These are phyloP conservation scores for Pagetopsis macropterus DNA, from an alignment of 2,797 vertebrate species.

Conservation along the genomic window DNA sequence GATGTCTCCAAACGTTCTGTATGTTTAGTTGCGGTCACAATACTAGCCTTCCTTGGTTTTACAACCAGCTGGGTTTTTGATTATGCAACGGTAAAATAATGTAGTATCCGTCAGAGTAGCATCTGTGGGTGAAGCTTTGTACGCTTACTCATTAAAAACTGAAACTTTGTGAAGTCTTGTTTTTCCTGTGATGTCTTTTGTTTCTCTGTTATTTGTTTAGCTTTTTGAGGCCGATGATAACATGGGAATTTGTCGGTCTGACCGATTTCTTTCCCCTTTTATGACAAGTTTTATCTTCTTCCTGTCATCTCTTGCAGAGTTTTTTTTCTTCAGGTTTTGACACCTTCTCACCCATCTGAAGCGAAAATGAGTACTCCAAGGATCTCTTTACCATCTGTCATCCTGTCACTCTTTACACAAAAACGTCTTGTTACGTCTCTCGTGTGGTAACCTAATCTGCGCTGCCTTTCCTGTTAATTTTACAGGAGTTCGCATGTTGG, in stretches of 20 bases:
- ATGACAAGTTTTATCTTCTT: conserved; percentile 29
- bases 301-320: conserved; percentile 15
- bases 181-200: conserved; percentile 26
- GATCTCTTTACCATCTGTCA: conserved; percentile 33
- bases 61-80: conserved; percentile 45
- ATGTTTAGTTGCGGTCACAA: conserved; percentile 11
- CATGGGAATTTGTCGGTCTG: conserved; percentile 17
- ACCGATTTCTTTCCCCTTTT: conserved; percentile 30
- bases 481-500: conserved; percentile 96
- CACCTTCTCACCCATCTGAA: conserved; percentile 31
- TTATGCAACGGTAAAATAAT: conserved; percentile 33
- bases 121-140: conserved; percentile 16
- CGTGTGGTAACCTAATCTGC: conserved; percentile 18
- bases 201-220: background rate
- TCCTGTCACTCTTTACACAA: conserved; percentile 25
- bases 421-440: conserved; percentile 9
- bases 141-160: conserved; percentile 53
- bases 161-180: conserved; percentile 26
- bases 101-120: conserved; percentile 21
- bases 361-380: conserved; percentile 21
- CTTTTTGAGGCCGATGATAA: conserved; percentile 25
- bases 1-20: conserved; percentile 18
- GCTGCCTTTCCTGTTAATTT: conserved; percentile 1
- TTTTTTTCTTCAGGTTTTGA: conserved; percentile 34
- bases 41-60: conserved; percentile 22